These are phyloP conservation scores for Rhamphomyia laevipes DNA, from an alignment of 2,888 invertebrate genomes.

Conservation along the genomic window DNA sequence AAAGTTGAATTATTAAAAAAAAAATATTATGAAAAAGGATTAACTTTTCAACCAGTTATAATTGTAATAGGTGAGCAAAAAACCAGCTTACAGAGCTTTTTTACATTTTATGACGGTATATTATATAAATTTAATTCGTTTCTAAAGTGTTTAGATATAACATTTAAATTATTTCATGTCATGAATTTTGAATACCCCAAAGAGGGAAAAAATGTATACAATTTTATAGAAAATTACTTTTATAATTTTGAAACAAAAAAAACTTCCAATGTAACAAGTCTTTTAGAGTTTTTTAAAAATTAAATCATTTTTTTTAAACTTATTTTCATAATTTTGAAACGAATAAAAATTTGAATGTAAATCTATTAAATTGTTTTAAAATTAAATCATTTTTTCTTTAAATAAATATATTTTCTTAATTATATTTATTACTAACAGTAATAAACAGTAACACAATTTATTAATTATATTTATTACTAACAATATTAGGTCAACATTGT, in stretches of 20 bases:
- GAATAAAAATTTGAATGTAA: no score
- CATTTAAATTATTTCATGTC: not conserved
- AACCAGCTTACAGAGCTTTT: not conserved
- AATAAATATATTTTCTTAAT: no score
- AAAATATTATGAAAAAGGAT: constrained; percentile 1
- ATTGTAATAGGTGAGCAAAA: not conserved
- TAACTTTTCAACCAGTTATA: constrained; percentile 5
- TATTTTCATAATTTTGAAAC: no score
- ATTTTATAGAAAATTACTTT: constrained; percentile 1
- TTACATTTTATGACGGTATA: constrained; percentile 5
- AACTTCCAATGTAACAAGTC: not conserved
- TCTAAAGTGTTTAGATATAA: constrained; percentile 4
- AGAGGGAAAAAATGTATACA: no score
- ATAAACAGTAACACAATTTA: no score
- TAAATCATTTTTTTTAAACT: no score
- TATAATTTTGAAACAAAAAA: not conserved
- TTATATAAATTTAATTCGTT: constrained; percentile 2
- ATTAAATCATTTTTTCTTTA: no score
- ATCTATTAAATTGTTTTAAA: no score
- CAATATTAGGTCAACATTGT: no score
- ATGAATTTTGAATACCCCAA: no score
- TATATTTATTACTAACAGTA: no score
- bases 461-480: no score
- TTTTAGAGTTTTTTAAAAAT: not conserved
- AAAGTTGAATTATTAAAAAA: not conserved